A percentile compares a stretch with the other conserved stretches of the same genome.
These are phyloP conservation scores for Eupithecia dodoneata DNA, from an alignment of 2,888 invertebrate genomes.

Conservation along the genomic window DNA sequence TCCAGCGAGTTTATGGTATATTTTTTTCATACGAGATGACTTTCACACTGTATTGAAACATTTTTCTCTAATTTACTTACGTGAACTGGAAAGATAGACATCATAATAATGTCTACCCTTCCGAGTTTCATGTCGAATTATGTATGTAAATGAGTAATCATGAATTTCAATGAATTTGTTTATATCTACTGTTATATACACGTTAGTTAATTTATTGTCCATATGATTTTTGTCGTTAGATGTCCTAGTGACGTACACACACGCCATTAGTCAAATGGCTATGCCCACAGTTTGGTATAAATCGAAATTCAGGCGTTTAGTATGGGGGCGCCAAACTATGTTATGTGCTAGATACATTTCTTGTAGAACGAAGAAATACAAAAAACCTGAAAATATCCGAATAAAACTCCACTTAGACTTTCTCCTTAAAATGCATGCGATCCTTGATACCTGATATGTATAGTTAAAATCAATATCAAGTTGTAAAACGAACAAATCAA, in stretches of 20 bases:
- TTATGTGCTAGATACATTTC: neutral
- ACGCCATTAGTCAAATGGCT: no score
- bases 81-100: neutral
- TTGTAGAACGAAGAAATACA: neutral
- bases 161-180: neutral
- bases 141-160: neutral
- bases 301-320: no score
- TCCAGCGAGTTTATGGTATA: neutral
- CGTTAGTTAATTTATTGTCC: neutral
- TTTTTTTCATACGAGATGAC: neutral
- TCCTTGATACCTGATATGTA: neutral
- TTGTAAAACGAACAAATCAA: conserved; percentile 13
- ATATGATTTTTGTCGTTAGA: neutral
- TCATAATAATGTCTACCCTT: neutral
- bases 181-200: neutral
- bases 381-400: neutral
- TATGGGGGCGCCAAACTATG: no score
- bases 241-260: neutral
- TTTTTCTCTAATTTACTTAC: neutral
- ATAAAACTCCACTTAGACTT: neutral
- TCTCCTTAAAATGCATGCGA: neutral
- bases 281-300: no score
- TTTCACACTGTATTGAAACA: neutral
- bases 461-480: neutral
- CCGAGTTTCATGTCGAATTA: neutral